A percentile compares a stretch with the other conserved stretches of the same genome.
Conservation (phyloP, 1,140 invertebrate genomes). For the Reticulitermes speratus region DNA sequence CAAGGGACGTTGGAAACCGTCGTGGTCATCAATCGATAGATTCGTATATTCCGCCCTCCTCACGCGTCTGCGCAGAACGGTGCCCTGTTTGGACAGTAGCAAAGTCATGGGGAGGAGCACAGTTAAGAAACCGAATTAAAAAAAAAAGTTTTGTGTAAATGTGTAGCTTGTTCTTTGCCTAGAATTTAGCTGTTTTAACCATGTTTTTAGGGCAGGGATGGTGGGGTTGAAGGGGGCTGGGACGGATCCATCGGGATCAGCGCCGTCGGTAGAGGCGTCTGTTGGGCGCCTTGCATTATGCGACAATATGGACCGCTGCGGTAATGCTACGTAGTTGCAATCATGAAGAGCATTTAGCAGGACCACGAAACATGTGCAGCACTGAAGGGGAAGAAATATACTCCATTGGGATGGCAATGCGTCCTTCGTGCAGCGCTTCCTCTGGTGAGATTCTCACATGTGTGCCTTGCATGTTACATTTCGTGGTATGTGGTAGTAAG, state of each 20-base stretch:
- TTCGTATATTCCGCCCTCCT: slow-evolving; percentile 4
- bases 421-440: slow-evolving; percentile 28
- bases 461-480: no score
- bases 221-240: neutral
- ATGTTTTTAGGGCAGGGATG: neutral
- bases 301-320: neutral
- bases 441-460: slow-evolving; percentile 23
- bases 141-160: neutral
- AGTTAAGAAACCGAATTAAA: neutral
- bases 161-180: neutral
- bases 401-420: slow-evolving; percentile 27
- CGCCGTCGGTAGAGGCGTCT: neutral
- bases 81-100: neutral
- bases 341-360: neutral
- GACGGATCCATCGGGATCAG: neutral
- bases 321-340: neutral
- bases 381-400: slow-evolving; percentile 20
- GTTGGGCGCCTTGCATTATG: neutral
- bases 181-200: neutral
- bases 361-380: slow-evolving; percentile 19
- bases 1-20: neutral
- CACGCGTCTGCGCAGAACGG: neutral
- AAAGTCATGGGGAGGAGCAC: neutral
- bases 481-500: no score
- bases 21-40: neutral